A percentile compares a stretch with the other conserved stretches of the same genome.
These are phyloP conservation scores for Momotus momota DNA, from an alignment of 2,797 vertebrate genomes.

Conservation along the genomic window DNA sequence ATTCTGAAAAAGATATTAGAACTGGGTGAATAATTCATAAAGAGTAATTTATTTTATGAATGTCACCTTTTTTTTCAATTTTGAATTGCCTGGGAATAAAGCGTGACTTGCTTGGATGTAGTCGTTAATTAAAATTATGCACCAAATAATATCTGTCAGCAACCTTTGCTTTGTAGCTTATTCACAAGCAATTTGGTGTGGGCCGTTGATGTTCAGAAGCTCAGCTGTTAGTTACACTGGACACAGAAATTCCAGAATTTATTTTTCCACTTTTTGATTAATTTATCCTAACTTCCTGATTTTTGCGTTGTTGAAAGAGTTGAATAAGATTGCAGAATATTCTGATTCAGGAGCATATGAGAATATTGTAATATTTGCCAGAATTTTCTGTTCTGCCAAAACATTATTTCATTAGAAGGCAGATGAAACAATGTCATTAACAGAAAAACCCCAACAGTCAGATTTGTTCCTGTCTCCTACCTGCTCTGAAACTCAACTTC, in stretches of 20 bases:
- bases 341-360: not conserved
- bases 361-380: constrained; percentile 1
- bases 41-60: constrained; percentile 45
- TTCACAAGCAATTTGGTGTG: not conserved
- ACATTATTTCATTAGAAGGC: not conserved
- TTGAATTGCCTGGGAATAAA: constrained; percentile 38
- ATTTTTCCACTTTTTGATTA: not conserved
- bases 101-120: not conserved
- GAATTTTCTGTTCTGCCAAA: constrained; percentile 25
- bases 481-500: not conserved
- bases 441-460: not conserved
- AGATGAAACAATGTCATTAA: constrained; percentile 9
- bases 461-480: not conserved
- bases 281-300: not conserved
- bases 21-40: constrained; percentile 63
- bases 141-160: constrained; percentile 7
- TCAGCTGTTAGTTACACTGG: not conserved
- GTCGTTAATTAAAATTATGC: constrained; percentile 45
- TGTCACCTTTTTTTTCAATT: constrained; percentile 40
- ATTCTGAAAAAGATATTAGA: constrained; percentile 36
- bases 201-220: not conserved
- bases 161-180: not conserved
- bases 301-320: not conserved
- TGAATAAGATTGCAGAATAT: not conserved
- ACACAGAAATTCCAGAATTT: not conserved